Evolutionary conservation across 2,888 invertebrate genomes (phyloP), one percentile per base, ranked within the genome.

Genomic region (Dioctria linearis): DNA sequence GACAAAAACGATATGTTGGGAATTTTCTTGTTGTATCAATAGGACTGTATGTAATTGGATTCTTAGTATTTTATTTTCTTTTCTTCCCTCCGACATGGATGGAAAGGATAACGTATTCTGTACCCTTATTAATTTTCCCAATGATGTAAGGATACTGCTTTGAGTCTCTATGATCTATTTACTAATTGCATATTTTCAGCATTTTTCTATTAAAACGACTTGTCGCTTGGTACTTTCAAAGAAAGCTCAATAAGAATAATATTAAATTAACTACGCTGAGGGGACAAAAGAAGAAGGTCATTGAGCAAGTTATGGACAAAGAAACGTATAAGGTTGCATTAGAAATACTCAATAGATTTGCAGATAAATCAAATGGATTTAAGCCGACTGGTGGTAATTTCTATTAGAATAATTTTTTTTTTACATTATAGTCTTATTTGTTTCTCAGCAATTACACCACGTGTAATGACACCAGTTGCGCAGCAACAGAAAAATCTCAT

Each of bases 291-390:
- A 95, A 94, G 87, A 94, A 95, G 87, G 93, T 98, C 83, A 90
- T 99, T 80, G 98, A 99, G 86, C 95, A 96, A 87, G 98, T 99
- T 49, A 98, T 96, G 94, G 98, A 99, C 86, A 98, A 94, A 54
- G 98, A 99, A 89, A 98, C 98, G 0, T 99, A 98, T 87, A 99
- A 98, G 90, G 88, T 88, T 63, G 89, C 89, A 61, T 85, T 88
- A 46, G 88, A 87, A 84, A 86, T 89, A 61, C 85, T 89, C 49
- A 87, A 87, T 75, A 86, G 88, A 66, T 89, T 88, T 82, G 89
- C 87, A 11, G 88, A 88, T 71, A 87, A 87, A 82, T 84, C 83
- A 6, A 85, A 83, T 82, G 84, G 83, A 65, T 67, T 82, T 39
- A 83, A 83, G 81, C 6, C 84, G 39, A 82, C 83, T 13, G 66